Evolutionary conservation across 2,888 invertebrate species (phyloP), one percentile per base, ranked within the genome.

Genomic region (Scrobipalpa atriplicella): DNA sequence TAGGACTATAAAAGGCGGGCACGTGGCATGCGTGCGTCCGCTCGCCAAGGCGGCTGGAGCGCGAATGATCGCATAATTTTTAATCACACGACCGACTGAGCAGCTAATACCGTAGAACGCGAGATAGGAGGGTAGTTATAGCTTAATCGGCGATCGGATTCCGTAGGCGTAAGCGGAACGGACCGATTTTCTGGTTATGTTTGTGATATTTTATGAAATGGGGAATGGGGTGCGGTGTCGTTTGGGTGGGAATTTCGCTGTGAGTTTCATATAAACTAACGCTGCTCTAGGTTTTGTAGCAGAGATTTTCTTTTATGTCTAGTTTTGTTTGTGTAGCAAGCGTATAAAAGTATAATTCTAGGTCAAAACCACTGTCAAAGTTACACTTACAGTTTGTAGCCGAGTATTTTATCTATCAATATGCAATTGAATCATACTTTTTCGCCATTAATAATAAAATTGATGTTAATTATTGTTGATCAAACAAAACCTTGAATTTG

Each of bases 1-100:
- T 81, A 84, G 82, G 79, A 81, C 75, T 80, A 84, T 83, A 84
- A 82, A 80, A 73, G 78, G 64, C 21, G 66, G 81, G 73, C 89
- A 84, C 86, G 86, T 80, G 87, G 71, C 86, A 66, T 66, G 70
- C 78, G 71, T 77, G 72, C 84, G 83, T 72, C 80, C 81, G 75
- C 70, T 71, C 77, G 74, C 78, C 75, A 69, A 79, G 81, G 73
- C 75, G 76, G 74, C 71, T 74, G 78, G 72, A 71, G 76, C 75
- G 74, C 78, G 78, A 82, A 68, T 72, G 67, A 60, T 78, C 82
- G 89, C 87, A 90, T 91, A 92, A 91, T 92, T 92, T 92, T 91
- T 92, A 92, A 92, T 92, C 89, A 90, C 86, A 87, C 92, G 91
- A 90, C 81, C 78, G 92, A 89, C 86, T 90, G 85, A 86, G 89